These are phyloP conservation scores for Ostrea denselamellosa DNA, from an alignment of 1,140 invertebrate genomes.

Conservation along the genomic window DNA sequence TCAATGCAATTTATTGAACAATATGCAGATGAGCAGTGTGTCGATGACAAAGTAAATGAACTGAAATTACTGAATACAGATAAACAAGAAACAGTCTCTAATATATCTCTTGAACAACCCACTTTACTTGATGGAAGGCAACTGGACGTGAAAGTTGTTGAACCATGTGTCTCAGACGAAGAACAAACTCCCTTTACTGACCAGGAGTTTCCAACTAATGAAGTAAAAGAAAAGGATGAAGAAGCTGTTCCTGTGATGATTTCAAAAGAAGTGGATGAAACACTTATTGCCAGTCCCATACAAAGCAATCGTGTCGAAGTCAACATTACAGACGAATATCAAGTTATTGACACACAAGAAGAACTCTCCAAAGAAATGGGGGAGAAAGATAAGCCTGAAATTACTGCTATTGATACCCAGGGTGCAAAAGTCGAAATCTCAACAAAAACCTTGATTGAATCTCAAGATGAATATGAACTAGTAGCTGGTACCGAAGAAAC, in stretches of 20 bases:
- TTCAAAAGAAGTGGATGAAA: constrained; percentile 49
- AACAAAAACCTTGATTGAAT: not conserved
- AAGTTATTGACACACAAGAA: not conserved
- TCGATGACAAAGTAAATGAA: not conserved
- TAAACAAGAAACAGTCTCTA: not conserved
- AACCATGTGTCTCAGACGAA: not conserved
- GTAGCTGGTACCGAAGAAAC: not conserved
- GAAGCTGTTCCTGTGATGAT: not conserved
- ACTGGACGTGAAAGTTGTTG: not conserved
- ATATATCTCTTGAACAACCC: not conserved
- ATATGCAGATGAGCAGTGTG: not conserved
- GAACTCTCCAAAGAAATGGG: not conserved
- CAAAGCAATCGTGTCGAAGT: not conserved
- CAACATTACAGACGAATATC: not conserved
- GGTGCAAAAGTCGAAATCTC: not conserved
- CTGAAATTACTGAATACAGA: not conserved
- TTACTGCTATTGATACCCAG: not conserved
- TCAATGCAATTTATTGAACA: not conserved
- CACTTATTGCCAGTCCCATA: not conserved
- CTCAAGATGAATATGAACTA: constrained; percentile 16
- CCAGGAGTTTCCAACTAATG: not conserved
- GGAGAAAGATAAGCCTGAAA: not conserved
- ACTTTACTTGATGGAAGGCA: not conserved
- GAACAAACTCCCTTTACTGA: not conserved
- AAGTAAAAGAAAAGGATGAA: not conserved